Conservation (phyloP, 2,888 invertebrate genomes). For the Torymus aiolomorphi region DNA sequence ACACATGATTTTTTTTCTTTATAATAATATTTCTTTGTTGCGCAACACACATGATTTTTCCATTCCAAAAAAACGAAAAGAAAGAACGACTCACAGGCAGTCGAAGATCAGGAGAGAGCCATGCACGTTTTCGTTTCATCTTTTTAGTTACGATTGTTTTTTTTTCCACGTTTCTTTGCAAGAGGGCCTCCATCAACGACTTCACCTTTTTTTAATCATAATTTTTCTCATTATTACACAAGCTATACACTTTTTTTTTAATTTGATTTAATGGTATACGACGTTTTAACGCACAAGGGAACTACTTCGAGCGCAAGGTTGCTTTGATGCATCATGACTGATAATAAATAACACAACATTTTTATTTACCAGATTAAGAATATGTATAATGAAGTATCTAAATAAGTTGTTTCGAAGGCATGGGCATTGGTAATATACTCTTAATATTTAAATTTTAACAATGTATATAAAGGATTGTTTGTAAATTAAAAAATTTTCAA, state of each 20-base stretch:
- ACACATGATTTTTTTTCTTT: conserved; percentile 68
- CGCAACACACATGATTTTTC: conserved; percentile 59
- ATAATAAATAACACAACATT: conserved; percentile 8
- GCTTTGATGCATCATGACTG: conserved; percentile 30
- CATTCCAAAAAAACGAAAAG: conserved; percentile 45
- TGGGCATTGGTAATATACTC: no score
- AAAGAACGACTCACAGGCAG: conserved; percentile 63
- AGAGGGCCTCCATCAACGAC: conserved; percentile 52
- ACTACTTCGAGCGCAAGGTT: conserved; percentile 28
- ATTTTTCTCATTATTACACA: conserved; percentile 39
- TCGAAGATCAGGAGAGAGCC: conserved; percentile 72
- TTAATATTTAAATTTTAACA: neutral
- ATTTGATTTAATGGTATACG: conserved; percentile 7
- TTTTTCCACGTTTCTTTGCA: conserved; percentile 19
- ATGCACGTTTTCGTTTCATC: conserved; percentile 52
- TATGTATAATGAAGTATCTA: no score
- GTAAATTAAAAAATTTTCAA: no score
- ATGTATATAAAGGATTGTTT: no score
- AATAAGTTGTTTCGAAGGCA: no score
- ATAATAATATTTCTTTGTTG: conserved; percentile 58
- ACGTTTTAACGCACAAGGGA: conserved; percentile 29
- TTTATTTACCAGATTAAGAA: conserved; percentile 36
- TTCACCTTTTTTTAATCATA: conserved; percentile 23
- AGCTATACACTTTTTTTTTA: conserved; percentile 52
- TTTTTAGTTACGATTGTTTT: conserved; percentile 29